A percentile compares a stretch with the other conserved stretches of the same genome.
phyloP scores from a whole-genome alignment of 2,113 vertebrate genomes.

The Cromileptes altivelis region DNA sequence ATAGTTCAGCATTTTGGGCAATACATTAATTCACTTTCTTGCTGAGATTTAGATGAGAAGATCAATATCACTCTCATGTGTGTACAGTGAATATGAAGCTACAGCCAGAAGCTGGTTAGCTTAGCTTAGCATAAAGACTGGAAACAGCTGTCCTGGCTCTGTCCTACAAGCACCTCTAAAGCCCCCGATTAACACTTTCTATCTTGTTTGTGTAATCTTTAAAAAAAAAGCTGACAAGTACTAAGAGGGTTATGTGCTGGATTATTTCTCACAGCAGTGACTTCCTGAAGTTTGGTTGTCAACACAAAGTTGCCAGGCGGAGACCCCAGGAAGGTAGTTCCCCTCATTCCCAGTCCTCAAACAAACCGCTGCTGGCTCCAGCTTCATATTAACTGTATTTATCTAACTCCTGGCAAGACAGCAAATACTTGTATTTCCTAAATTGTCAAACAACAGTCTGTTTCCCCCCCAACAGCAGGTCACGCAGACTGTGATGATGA shows the following conservation, averaged over 20 bases:
- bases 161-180: background rate
- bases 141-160: background rate
- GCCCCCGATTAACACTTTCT: background rate
- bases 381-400: background rate
- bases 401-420: background rate
- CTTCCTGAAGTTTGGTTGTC: conserved; percentile 1
- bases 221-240: too few species aligned
- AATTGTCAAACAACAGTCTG: background rate
- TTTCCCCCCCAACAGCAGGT: background rate
- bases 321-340: background rate
- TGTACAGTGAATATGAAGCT: background rate
- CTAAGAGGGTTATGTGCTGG: background rate
- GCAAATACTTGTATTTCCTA: background rate
- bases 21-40: background rate
- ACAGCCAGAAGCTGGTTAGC: conserved; percentile 1
- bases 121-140: conserved; percentile 2
- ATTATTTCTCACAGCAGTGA: background rate
- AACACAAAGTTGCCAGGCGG: background rate
- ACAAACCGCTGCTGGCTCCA: background rate
- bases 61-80: background rate
- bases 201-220: conserved; percentile 1
- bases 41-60: background rate
- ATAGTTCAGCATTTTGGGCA: background rate
- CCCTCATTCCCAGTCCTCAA: background rate
- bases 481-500: conserved; percentile 1